Percentiles rank a stretch among this genome's conserved stretches.
Conservation (phyloP, 2,113 vertebrate species). For the Neolamprologus toae region DNA sequence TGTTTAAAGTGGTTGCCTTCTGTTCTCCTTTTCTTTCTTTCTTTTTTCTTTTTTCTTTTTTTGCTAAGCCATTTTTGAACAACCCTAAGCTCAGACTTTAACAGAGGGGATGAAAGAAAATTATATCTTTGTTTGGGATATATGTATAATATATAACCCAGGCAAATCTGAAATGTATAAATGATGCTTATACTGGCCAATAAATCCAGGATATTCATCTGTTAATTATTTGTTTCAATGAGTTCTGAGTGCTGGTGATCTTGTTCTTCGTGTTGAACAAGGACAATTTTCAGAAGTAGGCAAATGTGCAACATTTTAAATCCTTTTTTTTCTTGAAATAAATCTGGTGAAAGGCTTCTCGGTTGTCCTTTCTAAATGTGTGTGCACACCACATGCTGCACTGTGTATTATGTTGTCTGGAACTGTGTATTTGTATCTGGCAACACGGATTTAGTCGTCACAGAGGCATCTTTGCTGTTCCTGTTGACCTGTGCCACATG, state of each 20-base stretch:
- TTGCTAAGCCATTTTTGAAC: conserved; percentile 43
- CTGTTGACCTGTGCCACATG: not conserved
- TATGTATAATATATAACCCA: conserved; percentile 32
- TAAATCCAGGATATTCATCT: conserved; percentile 8
- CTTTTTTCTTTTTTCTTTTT: not conserved
- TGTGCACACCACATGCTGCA: not conserved
- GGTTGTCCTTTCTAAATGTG: not conserved
- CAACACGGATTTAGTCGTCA: not conserved
- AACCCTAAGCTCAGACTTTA: not conserved
- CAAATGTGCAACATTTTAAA: conserved; percentile 24
- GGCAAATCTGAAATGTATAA: conserved; percentile 35
- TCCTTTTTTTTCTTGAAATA: conserved; percentile 56
- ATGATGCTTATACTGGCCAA: conserved; percentile 33
- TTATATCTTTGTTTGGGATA: conserved; percentile 33
- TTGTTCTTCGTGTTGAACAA: conserved; percentile 41
- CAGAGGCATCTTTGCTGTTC: not conserved
- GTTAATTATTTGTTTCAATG: conserved; percentile 25
- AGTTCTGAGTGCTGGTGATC: conserved; percentile 36
- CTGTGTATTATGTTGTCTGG: not conserved
- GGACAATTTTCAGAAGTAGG: conserved; percentile 24
- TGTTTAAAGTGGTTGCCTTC: conserved; percentile 55
- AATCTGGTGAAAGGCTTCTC: conserved; percentile 52
- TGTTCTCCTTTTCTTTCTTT: conserved; percentile 20
- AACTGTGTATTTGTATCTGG: not conserved
- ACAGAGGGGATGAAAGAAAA: conserved; percentile 11